phyloP scores from a whole-genome alignment of 2,113 vertebrate genomes.

The Actinemys pallida region DNA sequence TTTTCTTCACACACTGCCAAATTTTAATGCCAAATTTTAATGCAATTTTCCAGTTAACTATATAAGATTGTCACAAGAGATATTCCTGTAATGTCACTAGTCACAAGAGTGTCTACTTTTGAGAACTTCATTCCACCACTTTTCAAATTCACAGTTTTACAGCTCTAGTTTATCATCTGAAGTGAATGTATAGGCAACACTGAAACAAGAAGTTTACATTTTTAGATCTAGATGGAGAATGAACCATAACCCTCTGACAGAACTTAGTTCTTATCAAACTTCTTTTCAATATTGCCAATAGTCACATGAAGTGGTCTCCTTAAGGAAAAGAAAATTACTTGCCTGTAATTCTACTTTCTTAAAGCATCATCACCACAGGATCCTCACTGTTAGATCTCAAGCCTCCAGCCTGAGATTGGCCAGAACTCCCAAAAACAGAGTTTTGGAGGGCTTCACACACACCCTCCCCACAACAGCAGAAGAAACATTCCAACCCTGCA shows the following conservation, averaged over 20 bases:
- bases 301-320: not conserved
- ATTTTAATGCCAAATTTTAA: not conserved
- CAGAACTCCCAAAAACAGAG: not conserved
- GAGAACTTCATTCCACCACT: not conserved
- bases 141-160: not conserved
- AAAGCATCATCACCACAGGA: not conserved
- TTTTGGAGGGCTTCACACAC: not conserved
- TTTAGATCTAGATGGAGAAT: not conserved
- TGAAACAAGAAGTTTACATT: not conserved
- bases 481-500: conserved; percentile 1
- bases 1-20: not conserved
- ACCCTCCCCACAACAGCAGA: not conserved
- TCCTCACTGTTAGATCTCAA: not conserved
- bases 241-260: not conserved
- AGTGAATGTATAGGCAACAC: not conserved
- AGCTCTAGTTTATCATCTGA: not conserved
- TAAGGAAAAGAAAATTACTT: not conserved
- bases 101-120: not conserved
- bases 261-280: not conserved
- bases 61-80: not conserved
- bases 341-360: not conserved
- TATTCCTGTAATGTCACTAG: not conserved
- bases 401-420: not conserved
- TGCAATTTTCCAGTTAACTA: not conserved
- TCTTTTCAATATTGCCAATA: not conserved